Evolutionary conservation across 1,140 invertebrate genomes (phyloP).

Genomic region (Aphelinus atriplicis): DNA sequence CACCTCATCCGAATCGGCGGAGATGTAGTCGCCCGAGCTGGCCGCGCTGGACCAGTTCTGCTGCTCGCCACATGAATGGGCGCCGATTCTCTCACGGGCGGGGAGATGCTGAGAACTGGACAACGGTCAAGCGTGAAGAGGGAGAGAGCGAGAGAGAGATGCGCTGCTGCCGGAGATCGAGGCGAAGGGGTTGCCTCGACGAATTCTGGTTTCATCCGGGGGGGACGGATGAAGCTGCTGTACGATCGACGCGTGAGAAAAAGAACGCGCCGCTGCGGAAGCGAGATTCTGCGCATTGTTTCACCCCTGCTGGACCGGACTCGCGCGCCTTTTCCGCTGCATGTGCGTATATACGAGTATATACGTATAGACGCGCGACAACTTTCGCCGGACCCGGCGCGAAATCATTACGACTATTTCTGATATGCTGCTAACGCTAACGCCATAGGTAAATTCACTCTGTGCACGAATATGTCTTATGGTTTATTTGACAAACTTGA

Average conservation of each 20-base stretch:
- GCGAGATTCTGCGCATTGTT: conserved; percentile 40
- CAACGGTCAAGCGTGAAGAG: conserved; percentile 61
- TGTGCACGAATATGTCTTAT: too few species aligned
- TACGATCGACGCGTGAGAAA: conserved; percentile 58
- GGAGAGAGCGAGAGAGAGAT: conserved; percentile 39
- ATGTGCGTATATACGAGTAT: too few species aligned
- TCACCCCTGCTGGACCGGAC: conserved; percentile 29
- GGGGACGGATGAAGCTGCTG: conserved; percentile 1
- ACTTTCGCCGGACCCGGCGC: too few species aligned
- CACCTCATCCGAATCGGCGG: neutral
- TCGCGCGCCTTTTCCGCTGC: too few species aligned
- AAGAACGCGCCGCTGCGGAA: conserved; percentile 48
- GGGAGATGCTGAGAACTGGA: conserved; percentile 63
- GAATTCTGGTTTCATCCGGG: conserved; percentile 38
- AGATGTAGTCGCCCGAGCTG: conserved; percentile 16
- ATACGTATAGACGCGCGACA: too few species aligned
- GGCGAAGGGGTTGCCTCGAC: conserved; percentile 52
- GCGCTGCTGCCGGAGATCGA: conserved; percentile 50
- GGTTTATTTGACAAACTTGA: too few species aligned
- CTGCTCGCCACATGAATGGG: conserved; percentile 29
- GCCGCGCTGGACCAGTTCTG: conserved; percentile 61
- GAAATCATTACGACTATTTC: too few species aligned
- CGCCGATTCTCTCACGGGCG: conserved; percentile 37
- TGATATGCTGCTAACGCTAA: too few species aligned
- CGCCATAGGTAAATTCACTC: too few species aligned